Base-by-base conservation (phyloP, 2,113 vertebrate genomes). In the Corydoras maculifer region DNA sequence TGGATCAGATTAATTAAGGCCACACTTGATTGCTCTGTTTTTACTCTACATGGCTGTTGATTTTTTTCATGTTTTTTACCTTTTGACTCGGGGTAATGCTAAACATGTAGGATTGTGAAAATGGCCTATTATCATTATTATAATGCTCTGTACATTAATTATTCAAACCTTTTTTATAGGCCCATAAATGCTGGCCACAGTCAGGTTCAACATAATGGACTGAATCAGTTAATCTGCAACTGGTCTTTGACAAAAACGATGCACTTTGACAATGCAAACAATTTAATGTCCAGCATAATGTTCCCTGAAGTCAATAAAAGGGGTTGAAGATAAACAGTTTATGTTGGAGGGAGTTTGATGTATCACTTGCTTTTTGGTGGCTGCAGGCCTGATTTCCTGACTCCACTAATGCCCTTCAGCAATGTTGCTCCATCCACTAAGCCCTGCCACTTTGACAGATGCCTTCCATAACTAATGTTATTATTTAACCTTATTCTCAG, bases 401-500 rank as follows among this genome's bases (percentile, higher is more conserved):
- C 67, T 15, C 55, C 35, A 12, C 10, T 70, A 63, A 65, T 71
- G 64, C 50, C 54, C 70, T 58, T 30, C 58, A 67, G 29, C 61
- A 29, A 61, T 35, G 50, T 58, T 43, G 54, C 43, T 75, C 30
- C 75, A 68, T 61, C 68, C 48, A 62, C 48, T 29, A 64, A 55
- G 58, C 31, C 68, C 54, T 58, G 58, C 61, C 69, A 68, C 60
- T 32, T 58, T 67, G 60, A 72, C 62, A 63, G 59, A 70, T 51
- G 29, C 68, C 54, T 30, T 66, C 64, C 75, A 70, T 66, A 72
- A 62, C 75, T 81, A 81, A 81, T 81, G 62, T 10, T 49, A 68
- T 80, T 77, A 77, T 74, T 51, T 58, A 74, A 62, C 75, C 62
- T 29, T 62, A 68, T 66, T 72, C 65, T 62, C 35, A 74, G 62